Evolutionary conservation across 2,888 invertebrate genomes (phyloP), one percentile per base, ranked within the genome.

Genomic region (Chymomyza caudatula): DNA sequence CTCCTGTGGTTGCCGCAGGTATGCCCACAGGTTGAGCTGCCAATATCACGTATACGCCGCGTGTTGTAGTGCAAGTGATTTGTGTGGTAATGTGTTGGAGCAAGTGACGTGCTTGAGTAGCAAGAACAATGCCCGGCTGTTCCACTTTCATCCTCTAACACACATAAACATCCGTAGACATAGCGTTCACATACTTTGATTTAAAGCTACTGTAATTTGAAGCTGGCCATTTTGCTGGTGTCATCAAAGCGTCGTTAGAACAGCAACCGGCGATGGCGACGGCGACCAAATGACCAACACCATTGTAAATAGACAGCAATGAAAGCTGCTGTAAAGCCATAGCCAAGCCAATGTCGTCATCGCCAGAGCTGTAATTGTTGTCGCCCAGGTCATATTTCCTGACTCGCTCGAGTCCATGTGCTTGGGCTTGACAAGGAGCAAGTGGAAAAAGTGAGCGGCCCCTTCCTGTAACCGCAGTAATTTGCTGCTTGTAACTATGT

Each of bases 201-300:
- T 84, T 80, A 77, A 84, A 78, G 75, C 69, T 81, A 69, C 20
- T 78, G 82, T 78, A 82, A 82, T 73, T 57, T 65, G 80, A 82
- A 69, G 76, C 78, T 69, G 49, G 55, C 67, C 67, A 72, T 78
- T 73, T 76, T 65, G 67, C 53, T 47, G 57, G 60, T 61, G 60
- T 60, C 64, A 67, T 20, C 23, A 52, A 20, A 25, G 58, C 37
- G 44, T 54, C 53, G 63, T 17, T 52, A 47, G 47, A 47, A 37
- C 22, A 51, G 25, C 22, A 52, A 13, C 19, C 57, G 52, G 25
- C 37, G 22, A 23, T 51, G 22, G 11, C 22, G 51, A 51, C 15
- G 42, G 11, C 37, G 53, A 53, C 47, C 55, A 23, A 55, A 47
- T 51, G 52, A 51, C 25, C 37, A 63, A 42, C 63, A 58, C 15